Evolutionary conservation across 2,113 vertebrate genomes (phyloP), one percentile per base, ranked within the genome.

Genomic region (Scomber colias): DNA sequence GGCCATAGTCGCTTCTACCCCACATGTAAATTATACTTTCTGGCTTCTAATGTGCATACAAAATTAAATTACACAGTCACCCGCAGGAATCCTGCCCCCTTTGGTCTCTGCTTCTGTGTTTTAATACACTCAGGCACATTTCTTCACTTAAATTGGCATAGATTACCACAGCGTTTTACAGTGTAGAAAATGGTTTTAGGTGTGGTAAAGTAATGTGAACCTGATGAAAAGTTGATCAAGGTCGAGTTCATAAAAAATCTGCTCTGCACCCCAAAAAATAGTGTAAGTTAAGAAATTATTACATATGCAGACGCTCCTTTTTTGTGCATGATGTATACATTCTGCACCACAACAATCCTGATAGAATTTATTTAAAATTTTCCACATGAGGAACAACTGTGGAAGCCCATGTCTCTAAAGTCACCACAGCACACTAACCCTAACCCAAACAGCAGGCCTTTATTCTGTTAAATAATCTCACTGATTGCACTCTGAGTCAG

Each of bases 21-120:
- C 61, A 85, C 74, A 69, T 88, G 92, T 91, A 89, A 82, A 90
- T 88, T 80, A 91, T 87, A 84, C 83, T 88, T 70, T 65, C 55
- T 81, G 86, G 66, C 73, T 86, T 86, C 78, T 88, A 91, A 90
- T 92, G 84, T 77, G 82, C 87, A 91, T 89, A 77, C 71, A 48
- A 85, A 90, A 93, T 92, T 82, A 81, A 90, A 92, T 94, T 90
- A 93, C 84, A 71, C 77, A 88, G 79, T 78, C 75, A 81, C 87
- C 90, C 89, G 75, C 83, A 89, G 84, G 85, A 88, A 88, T 87
- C 69, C 55, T 53, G 40, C 66, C 77, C 75, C 59, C 77, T 91
- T 90, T 89, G 75, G 83, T 83, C 71, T 84, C 54, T 79, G 81
- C 80, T 87, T 77, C 84, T 90, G 86, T 85, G 79, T 91, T 90